Base-by-base conservation (phyloP, 2,888 invertebrate genomes). In the Pammene aurita region DNA sequence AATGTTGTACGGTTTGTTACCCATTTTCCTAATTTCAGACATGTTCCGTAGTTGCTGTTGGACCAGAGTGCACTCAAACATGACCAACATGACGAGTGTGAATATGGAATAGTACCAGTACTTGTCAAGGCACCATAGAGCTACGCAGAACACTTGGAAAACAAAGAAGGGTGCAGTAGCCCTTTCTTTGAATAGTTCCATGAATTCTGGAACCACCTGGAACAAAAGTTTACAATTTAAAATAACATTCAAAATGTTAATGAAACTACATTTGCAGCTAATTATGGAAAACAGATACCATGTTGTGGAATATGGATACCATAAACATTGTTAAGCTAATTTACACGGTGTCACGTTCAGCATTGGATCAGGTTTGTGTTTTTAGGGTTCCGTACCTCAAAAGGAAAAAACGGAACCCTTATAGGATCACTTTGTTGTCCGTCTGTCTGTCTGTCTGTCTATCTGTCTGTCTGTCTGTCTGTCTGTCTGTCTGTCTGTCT, bases 111-210 rank as follows among this genome's bases (percentile, higher is more conserved):
- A 99, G 86, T 98, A 97, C 98, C 98, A 98, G 88, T 98, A 99
- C 84, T 98, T 98, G 84, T 99, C 99, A 75, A 99, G 93, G 90
- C 99, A 99, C 99, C 99, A 99, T 2, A 99, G 93, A 11, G 96
- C 97, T 56, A 99, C 99, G 83, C 99, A 99, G 86, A 99, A 99
- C 69, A 99, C 98, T 96, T 99, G 99, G 88, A 99, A 99, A 6
- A 99, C 99, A 89, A 99, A 99, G 90, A 99, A 99, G 1, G 99
- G 99, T 0, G 99, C 99, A 0, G 99, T 99, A 0, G 99, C 99
- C 77, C 99, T 94, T 90, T 99, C 99, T 78, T 96, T 96, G 84
- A 99, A 99, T 16, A 99, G 93, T 88, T 99, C 98, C 93, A 96
- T 94, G 83, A 99, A 99, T 86, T 98, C 97, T 0, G 99, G 99